Evolutionary conservation across 2,888 invertebrate genomes (phyloP), one percentile per base, ranked within the genome.

Genomic region (Drosophila nigritarsus): DNA sequence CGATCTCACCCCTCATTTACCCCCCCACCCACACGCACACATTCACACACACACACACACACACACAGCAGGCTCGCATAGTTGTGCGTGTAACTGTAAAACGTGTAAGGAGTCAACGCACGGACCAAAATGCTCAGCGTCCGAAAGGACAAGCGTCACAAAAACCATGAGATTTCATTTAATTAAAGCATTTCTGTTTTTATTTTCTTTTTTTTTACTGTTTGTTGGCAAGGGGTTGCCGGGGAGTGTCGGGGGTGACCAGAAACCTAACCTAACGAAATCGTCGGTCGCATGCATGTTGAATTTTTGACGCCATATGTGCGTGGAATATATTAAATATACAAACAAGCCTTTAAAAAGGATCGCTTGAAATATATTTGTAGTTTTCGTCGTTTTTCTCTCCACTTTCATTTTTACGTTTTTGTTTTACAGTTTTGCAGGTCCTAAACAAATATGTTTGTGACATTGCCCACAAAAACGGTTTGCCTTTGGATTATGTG

Each of bases 81-180:
- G 89, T 79, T 87, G 87, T 89, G 84, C 87, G 89, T 89, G 85
- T 77, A 89, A 85, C 84, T 85, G 85, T 87, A 84, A 89, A 84
- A 75, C 80, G 85, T 87, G 83, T 80, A 73, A 83, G 82, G 75
- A 89, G 84, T 71, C 84, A 83, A 83, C 81, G 84, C 77, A 78
- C 82, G 82, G 70, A 78, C 59, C 59, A 20, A 65, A 58, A 32
- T 66, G 60, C 60, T 50, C 65, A 49, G 40, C 40, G 63, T 45
- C 67, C 65, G 30, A 69, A 66, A 78, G 69, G 62, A 70, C 70
- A 65, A 69, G 65, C 85, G 72, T 80, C 77, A 74, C 78, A 79
- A 83, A 87, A 89, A 85, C 87, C 89, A 87, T 82, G 89, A 89
- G 84, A 85, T 85, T 85, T 85, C 85, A 89, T 85, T 85, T 85